Evolutionary conservation across 2,113 vertebrate genomes (phyloP).

Genomic region (Elephantulus edwardii): DNA sequence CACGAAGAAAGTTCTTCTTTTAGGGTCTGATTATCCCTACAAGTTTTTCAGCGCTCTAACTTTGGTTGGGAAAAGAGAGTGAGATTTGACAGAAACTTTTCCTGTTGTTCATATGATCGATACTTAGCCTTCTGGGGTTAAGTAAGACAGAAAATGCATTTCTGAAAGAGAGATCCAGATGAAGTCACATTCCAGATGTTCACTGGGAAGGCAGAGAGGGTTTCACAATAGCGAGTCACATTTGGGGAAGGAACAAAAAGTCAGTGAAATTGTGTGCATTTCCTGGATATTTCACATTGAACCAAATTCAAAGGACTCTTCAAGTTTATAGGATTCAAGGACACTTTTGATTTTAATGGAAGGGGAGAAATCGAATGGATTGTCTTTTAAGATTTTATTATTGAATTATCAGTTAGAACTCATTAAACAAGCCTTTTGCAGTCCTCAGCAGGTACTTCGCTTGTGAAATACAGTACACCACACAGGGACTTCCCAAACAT

Average conservation of each 20-base stretch:
- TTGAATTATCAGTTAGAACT: background rate
- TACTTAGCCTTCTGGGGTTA: background rate
- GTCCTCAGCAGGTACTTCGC: slow-evolving; percentile 21
- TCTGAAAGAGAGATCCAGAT: background rate
- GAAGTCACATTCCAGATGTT: background rate
- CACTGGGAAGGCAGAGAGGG: background rate
- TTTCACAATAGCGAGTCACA: background rate
- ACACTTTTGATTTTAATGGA: slow-evolving; percentile 25
- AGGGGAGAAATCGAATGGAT: background rate
- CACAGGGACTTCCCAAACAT: slow-evolving; percentile 53
- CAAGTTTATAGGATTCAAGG: background rate
- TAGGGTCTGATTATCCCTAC: slow-evolving; percentile 8
- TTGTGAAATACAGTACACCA: background rate
- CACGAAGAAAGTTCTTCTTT: background rate
- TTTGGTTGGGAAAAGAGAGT: background rate
- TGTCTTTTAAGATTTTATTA: background rate
- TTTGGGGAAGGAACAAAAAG: background rate
- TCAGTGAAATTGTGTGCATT: background rate
- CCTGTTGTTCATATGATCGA: background rate
- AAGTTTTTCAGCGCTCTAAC: slow-evolving; percentile 46
- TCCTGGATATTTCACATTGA: background rate
- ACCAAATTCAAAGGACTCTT: slow-evolving; percentile 38
- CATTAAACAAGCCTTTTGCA: slow-evolving; percentile 44
- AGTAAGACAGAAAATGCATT: background rate
- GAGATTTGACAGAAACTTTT: slow-evolving; percentile 40